Evolutionary conservation across 2,797 vertebrate species (phyloP), one percentile per base, ranked within the genome.

Genomic region (Synaphobranchus kaupii): DNA sequence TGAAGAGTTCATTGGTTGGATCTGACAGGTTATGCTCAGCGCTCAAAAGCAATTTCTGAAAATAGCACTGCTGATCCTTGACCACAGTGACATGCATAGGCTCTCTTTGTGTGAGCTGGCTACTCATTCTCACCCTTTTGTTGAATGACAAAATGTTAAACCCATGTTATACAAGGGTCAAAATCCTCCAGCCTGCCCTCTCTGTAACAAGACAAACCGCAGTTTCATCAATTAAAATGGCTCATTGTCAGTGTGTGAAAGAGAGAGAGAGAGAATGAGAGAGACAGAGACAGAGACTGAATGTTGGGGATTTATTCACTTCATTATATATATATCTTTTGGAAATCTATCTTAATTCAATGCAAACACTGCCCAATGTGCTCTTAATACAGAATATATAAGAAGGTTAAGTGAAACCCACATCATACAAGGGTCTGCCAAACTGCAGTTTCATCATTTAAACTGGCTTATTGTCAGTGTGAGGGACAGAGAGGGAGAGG

Each of bases 191-290:
- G 71, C 34, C 71, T 39, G 34, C 17, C 8, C 39, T 80, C 34
- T 25, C 39, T 48, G 22, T 25, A 80, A 80, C 76, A 47, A 20
- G 34, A 80, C 76, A 80, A 80, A 80, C 39, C 15, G 44, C 76
- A 48, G 76, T 80, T 80, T 80, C 76, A 80, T 22, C 76, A 80
- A 22, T 76, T 80, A 76, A 76, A 34, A 44, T 80, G 39, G 34
- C 76, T 47, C 76, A 48, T 44, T 80, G 76, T 80, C 34, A 13
- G 31, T 76, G 71, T 47, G 73, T 78, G 2, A 47, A 6, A 78
- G 31, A 78, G 34, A 39, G 17, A 3, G 3, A 47, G 73, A 47
- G 34, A 78, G 71, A 34, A 25, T 73, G 31, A 44, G 39, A 39
- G 15, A 5, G 71, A 15, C 13, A 15, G 8, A 13, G 28, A n/a